phyloP scores from a whole-genome alignment of 92 coral and sea anemone genomes.

The Porites divaricata region DNA sequence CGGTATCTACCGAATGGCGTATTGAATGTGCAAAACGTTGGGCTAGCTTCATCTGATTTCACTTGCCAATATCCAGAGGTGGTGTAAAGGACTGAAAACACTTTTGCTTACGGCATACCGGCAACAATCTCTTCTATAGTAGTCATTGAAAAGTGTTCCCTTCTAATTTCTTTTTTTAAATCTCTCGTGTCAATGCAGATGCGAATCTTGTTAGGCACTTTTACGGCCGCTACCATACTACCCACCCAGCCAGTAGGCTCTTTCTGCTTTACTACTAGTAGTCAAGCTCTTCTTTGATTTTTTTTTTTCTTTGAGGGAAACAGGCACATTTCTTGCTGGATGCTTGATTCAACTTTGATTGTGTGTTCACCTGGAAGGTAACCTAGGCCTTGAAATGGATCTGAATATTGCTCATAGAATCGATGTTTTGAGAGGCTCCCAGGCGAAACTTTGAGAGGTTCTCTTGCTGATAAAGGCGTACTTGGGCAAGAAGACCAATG shows the following conservation, averaged over 20 bases:
- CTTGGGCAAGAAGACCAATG: conserved; percentile 26
- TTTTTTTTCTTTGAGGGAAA: conserved; percentile 17
- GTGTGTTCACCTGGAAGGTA: conserved; percentile 41
- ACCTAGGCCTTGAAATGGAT: conserved; percentile 19
- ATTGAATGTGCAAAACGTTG: conserved; percentile 38
- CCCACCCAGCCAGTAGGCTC: conserved; percentile 66
- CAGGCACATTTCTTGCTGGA: conserved; percentile 55
- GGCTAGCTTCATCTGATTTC: conserved; percentile 38
- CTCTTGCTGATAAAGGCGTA: neutral
- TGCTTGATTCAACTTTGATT: conserved; percentile 38
- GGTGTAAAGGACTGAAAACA: conserved; percentile 59
- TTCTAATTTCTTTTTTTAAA: conserved; percentile 46
- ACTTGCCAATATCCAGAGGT: conserved; percentile 67
- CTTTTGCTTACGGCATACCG: conserved; percentile 51
- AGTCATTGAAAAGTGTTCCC: conserved; percentile 69
- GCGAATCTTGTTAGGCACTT: conserved; percentile 53
- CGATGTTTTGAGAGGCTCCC: neutral
- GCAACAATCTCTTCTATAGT: conserved; percentile 62
- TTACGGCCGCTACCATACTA: conserved; percentile 65
- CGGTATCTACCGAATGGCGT: conserved; percentile 53
- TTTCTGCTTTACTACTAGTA: conserved; percentile 34
- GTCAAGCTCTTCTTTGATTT: conserved; percentile 44
- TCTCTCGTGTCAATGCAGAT: conserved; percentile 64
- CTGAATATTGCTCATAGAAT: conserved; percentile 1
- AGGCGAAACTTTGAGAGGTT: neutral